Evolutionary conservation across 2,113 vertebrate genomes (phyloP).

Genomic region (Lipophrys pholis): DNA sequence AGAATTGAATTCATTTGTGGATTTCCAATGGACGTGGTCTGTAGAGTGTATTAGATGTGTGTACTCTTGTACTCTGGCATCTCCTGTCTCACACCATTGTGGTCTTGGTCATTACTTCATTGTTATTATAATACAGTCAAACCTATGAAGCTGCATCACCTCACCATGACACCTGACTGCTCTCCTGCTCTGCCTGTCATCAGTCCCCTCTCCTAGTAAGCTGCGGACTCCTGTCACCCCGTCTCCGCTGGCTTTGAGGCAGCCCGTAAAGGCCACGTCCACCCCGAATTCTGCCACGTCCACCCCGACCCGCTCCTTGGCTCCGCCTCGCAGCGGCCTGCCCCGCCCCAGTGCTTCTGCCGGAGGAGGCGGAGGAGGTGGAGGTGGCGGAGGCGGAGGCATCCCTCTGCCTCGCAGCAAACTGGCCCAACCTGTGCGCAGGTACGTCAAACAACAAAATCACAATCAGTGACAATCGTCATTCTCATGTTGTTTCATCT

Average conservation of each 20-base stretch:
- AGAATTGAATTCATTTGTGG: slow-evolving; percentile 39
- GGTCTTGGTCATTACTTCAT: slow-evolving; percentile 30
- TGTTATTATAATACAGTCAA: slow-evolving; percentile 4
- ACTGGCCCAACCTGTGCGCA: slow-evolving; percentile 95
- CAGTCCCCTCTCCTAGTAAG: slow-evolving; percentile 97
- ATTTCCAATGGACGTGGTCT: slow-evolving; percentile 30
- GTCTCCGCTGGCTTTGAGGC: slow-evolving; percentile 93
- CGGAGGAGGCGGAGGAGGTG: slow-evolving; percentile 80
- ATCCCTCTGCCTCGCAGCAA: slow-evolving; percentile 98
- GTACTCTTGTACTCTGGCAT: background rate
- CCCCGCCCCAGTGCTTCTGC: slow-evolving; percentile 90
- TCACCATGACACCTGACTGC: slow-evolving; percentile 28
- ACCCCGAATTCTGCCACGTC: slow-evolving; percentile 86
- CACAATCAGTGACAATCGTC: no score
- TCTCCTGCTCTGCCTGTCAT: slow-evolving; percentile 60
- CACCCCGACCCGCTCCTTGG: slow-evolving; percentile 90
- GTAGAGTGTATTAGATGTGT: no score
- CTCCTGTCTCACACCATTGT: slow-evolving; percentile 28
- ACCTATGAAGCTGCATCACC: background rate
- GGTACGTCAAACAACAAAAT: no score
- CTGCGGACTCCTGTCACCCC: slow-evolving; percentile 91
- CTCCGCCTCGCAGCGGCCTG: slow-evolving; percentile 89
- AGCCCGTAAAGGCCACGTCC: slow-evolving; percentile 92
- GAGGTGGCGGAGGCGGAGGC: slow-evolving; percentile 81
- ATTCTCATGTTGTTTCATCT: no score